Evolutionary conservation across 1,140 invertebrate genomes (phyloP).

Genomic region (Drosophila ironensis): DNA sequence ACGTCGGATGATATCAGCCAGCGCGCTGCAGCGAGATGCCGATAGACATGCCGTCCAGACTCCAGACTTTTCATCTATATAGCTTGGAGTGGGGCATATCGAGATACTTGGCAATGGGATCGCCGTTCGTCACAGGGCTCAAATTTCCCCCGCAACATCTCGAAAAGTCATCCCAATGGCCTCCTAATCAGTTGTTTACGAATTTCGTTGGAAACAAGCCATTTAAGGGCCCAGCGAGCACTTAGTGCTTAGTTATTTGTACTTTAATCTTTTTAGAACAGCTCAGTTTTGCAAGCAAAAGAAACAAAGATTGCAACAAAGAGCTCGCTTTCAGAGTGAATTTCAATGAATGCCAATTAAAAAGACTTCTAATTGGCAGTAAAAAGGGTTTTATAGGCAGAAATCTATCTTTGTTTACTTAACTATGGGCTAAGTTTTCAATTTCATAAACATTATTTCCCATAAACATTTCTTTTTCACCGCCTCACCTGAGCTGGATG

Average conservation of each 20-base stretch:
- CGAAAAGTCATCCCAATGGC: neutral
- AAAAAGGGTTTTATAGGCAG: too few species aligned
- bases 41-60: constrained; percentile 24
- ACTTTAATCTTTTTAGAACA: neutral
- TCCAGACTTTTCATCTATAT: constrained; percentile 13
- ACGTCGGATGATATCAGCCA: constrained; percentile 44
- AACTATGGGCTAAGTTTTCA: too few species aligned
- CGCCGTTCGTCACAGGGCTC: neutral
- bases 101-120: neutral
- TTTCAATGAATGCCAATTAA: too few species aligned
- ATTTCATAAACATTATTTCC: too few species aligned
- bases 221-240: neutral
- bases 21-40: constrained; percentile 7
- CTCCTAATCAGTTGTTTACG: constrained; percentile 24
- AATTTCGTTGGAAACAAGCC: neutral
- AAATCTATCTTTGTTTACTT: too few species aligned
- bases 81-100: neutral
- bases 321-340: too few species aligned
- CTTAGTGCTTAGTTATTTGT: neutral
- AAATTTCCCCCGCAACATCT: constrained; percentile 2
- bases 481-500: constrained; percentile 62
- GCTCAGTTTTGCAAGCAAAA: too few species aligned
- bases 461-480: neutral
- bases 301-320: too few species aligned
- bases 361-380: too few species aligned